phyloP scores from a whole-genome alignment of 1,140 invertebrate species.

The Mylabris phalerata region DNA sequence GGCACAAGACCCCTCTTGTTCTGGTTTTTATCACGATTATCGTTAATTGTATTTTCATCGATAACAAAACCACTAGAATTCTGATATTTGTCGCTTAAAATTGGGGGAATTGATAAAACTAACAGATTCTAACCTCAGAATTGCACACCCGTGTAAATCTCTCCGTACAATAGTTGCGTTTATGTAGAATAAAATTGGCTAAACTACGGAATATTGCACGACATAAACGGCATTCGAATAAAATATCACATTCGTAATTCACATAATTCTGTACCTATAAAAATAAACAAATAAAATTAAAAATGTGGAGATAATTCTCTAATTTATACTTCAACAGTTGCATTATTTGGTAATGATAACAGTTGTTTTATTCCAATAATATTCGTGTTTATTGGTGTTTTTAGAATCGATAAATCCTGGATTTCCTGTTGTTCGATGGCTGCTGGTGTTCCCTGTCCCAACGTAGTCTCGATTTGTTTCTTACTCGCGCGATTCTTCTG shows the following conservation, averaged over 20 bases:
- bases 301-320: too few species aligned
- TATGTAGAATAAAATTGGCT: slow-evolving; percentile 56
- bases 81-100: neutral
- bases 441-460: slow-evolving; percentile 25
- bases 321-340: slow-evolving; percentile 40
- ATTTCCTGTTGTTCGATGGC: neutral
- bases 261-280: slow-evolving; percentile 47
- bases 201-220: slow-evolving; percentile 51
- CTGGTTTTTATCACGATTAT: too few species aligned
- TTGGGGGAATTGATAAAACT: neutral
- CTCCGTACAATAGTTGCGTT: slow-evolving; percentile 50
- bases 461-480: slow-evolving; percentile 27
- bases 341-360: slow-evolving; percentile 37
- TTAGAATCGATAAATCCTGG: slow-evolving; percentile 36
- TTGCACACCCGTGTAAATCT: slow-evolving; percentile 9
- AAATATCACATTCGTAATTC: slow-evolving; percentile 53
- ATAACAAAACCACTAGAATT: slow-evolving; percentile 2
- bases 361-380: slow-evolving; percentile 39
- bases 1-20: slow-evolving; percentile 4
- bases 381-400: slow-evolving; percentile 42
- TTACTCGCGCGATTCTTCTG: slow-evolving; percentile 24
- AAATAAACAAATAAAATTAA: neutral
- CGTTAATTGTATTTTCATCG: neutral
- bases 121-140: too few species aligned
- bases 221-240: slow-evolving; percentile 56